These are phyloP conservation scores for Ectemnius continuus DNA, from an alignment of 2,888 invertebrate species.

Conservation along the genomic window DNA sequence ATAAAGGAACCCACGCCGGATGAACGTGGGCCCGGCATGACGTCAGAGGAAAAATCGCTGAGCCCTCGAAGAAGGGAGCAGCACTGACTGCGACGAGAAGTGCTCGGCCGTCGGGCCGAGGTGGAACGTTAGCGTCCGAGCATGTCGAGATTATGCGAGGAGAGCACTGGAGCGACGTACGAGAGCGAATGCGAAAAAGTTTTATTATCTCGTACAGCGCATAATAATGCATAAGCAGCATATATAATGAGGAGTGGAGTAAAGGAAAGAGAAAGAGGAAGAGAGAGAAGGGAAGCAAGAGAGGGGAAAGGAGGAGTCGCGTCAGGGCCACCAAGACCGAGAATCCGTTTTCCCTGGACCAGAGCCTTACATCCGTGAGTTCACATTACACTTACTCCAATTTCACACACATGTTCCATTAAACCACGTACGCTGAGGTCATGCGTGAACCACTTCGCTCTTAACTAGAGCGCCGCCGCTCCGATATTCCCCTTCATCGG, in stretches of 20 bases:
- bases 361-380: slow-evolving; percentile 19
- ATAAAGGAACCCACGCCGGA: slow-evolving; percentile 46
- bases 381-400: too few relatives aligned
- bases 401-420: background rate
- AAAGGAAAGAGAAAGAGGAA: slow-evolving; percentile 11
- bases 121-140: slow-evolving; percentile 23
- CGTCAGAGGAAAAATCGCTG: slow-evolving; percentile 37
- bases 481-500: background rate
- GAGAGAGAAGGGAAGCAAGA: slow-evolving; percentile 27
- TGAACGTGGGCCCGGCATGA: slow-evolving; percentile 8
- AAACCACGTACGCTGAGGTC: background rate
- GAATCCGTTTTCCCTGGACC: slow-evolving; percentile 16
- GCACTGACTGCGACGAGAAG: slow-evolving; percentile 12
- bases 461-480: too few relatives aligned
- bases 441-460: too few relatives aligned
- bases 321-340: slow-evolving; percentile 33
- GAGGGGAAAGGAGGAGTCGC: slow-evolving; percentile 2
- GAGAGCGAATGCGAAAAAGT: slow-evolving; percentile 21
- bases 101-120: background rate
- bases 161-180: slow-evolving; percentile 10
- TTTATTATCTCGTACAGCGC: slow-evolving; percentile 45
- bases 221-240: slow-evolving; percentile 47
- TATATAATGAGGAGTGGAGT: slow-evolving; percentile 36
- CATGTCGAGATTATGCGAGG: slow-evolving; percentile 22
- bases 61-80: slow-evolving; percentile 17